Conservation (phyloP, 2,113 vertebrate species). For the Tringa solitaria region DNA sequence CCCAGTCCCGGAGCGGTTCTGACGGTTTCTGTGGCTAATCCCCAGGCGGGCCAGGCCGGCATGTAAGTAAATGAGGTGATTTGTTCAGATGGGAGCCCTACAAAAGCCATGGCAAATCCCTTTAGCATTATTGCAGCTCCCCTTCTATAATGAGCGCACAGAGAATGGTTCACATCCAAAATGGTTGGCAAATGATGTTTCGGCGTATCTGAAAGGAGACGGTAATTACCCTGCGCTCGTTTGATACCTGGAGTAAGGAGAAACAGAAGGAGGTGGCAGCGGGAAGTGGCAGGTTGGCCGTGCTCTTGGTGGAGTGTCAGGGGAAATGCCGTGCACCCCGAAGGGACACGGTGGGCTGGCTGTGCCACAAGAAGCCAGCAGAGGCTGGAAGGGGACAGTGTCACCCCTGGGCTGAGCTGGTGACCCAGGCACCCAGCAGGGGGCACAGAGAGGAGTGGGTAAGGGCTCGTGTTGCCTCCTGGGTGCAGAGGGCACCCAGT, state of each 20-base stretch:
- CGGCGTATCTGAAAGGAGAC: background rate
- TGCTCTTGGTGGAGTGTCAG: background rate
- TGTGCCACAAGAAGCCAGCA: background rate
- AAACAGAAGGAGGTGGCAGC: background rate
- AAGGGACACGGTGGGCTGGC: rapidly evolving
- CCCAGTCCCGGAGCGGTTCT: constrained; percentile 67
- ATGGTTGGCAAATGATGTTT: background rate
- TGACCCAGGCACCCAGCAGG: background rate
- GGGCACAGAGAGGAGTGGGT: background rate
- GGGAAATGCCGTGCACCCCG: rapidly evolving
- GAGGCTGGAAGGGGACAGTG: background rate
- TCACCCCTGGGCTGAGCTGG: background rate
- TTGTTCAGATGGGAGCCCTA: background rate
- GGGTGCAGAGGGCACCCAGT: background rate
- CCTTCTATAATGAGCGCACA: background rate
- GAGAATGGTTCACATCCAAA: background rate
- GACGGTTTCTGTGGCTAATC: constrained; percentile 73
- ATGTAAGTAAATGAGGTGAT: constrained; percentile 59
- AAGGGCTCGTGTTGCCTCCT: background rate
- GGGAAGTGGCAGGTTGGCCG: background rate
- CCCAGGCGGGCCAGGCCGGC: constrained; percentile 31
- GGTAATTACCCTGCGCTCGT: background rate
- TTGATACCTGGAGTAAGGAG: background rate
- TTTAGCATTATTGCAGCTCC: background rate
- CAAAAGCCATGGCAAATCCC: constrained; percentile 3